phyloP scores from a whole-genome alignment of 2,113 vertebrate genomes.

The Notothenia coriiceps region DNA sequence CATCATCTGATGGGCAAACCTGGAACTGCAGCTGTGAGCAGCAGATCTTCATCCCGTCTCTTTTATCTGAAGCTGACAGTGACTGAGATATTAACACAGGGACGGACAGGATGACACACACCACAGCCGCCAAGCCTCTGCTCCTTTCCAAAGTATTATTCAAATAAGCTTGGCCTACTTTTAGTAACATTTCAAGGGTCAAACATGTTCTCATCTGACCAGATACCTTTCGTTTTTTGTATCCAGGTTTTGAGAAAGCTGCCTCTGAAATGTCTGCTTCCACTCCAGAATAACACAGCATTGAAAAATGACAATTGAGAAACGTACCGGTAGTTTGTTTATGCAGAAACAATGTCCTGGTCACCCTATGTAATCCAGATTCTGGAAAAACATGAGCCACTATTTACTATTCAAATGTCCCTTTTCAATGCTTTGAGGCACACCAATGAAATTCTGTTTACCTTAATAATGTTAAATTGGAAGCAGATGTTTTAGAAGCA shows the following conservation, averaged over 20 bases:
- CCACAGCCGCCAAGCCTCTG: too few relatives aligned
- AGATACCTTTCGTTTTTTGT: background rate
- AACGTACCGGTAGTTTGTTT: background rate
- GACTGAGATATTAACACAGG: too few relatives aligned
- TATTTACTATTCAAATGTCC: background rate
- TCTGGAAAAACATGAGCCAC: background rate
- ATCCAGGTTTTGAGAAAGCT: background rate
- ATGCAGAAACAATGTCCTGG: background rate
- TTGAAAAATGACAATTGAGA: background rate
- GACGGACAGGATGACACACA: too few relatives aligned
- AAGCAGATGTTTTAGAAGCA: background rate
- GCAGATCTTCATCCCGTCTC: too few relatives aligned
- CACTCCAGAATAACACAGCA: background rate
- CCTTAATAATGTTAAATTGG: background rate
- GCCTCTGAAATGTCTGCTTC: background rate
- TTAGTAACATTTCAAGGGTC: too few relatives aligned
- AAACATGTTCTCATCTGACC: too few relatives aligned
- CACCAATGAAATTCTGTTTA: background rate
- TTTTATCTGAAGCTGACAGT: too few relatives aligned
- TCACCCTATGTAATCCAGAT: background rate
- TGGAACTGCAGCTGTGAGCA: constrained; percentile 5
- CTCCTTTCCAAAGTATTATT: too few relatives aligned
- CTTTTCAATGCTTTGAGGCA: background rate
- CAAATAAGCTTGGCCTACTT: too few relatives aligned
- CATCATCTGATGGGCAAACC: constrained; percentile 5